Evolutionary conservation across 1,140 invertebrate species (phyloP), one percentile per base, ranked within the genome.

Genomic region (Calephelis nemesis): DNA sequence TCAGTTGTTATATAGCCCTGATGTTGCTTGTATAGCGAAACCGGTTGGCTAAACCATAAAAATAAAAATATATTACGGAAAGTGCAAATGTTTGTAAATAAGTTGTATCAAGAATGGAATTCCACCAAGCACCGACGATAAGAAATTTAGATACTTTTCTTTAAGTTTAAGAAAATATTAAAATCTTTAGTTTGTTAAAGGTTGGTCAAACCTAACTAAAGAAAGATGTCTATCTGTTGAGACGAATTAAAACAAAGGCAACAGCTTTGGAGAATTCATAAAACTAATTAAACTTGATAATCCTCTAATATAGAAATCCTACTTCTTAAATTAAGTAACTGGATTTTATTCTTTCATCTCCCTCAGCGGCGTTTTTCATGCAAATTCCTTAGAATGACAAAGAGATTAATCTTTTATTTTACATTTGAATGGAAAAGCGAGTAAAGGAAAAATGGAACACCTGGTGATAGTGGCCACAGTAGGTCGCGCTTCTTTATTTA

Each of bases 271-370:
- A 65, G 74, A 79, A 63, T 80, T 81, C 74, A 79, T 67, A 76
- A 84, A 87, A 85, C 82, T 84, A 88, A 90, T 90, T 88, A 86
- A 88, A 90, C 71, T 90, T 87, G 83, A 84, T 90, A 90, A 90
- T 88, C 86, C 82, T 75, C 71, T 80, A 77, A 82, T 73, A 85
- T 75, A 82, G 80, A 82, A 78, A 71, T 69, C 71, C 74, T 74
- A 77, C 73, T 80, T 86, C 79, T 78, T 77, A 78, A 82, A 78
- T 81, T 74, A 77, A 82, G 72, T 79, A 74, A 69, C 60, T 69
- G 78, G 76, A 82, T 78, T 84, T 75, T 67, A 72, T 76, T 76
- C 70, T 77, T 77, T 79, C 74, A 77, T 73, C 66, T 68, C 62
- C 58, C 67, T 68, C 67, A 70, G 69, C 75, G 67, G 60, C 72